Percentiles rank a stretch among this genome's conserved stretches.
Conservation (phyloP, 2,797 vertebrate genomes). For the Cygnus olor region DNA sequence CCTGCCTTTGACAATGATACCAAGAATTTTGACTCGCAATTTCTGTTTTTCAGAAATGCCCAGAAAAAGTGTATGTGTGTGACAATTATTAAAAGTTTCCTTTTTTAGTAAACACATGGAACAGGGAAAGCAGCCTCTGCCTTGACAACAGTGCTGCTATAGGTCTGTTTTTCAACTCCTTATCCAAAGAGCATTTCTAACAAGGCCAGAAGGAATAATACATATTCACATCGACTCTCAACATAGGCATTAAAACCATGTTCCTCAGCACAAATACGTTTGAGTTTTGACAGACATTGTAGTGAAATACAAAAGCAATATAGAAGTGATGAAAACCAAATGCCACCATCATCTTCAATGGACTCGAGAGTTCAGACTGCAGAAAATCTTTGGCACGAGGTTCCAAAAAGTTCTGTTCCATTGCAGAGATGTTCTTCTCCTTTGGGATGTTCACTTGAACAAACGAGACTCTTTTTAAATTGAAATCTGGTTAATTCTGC, state of each 20-base stretch:
- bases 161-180: background rate
- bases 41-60: background rate
- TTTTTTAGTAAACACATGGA: background rate
- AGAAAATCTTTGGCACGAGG: background rate
- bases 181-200: background rate
- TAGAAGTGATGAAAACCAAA: background rate
- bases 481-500: background rate
- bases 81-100: background rate
- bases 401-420: background rate
- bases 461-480: background rate
- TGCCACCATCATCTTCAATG: background rate
- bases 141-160: background rate
- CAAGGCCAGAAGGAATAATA: background rate
- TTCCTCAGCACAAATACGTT: accelerated
- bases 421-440: background rate
- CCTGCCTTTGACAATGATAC: background rate
- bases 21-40: background rate
- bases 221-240: background rate
- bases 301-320: background rate
- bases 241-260: accelerated
- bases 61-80: accelerated
- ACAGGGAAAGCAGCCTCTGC: background rate
- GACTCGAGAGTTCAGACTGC: background rate
- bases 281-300: background rate
- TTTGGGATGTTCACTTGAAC: background rate